phyloP scores from a whole-genome alignment of 2,797 vertebrate species.

The Schizopygopsis pylzovi region DNA sequence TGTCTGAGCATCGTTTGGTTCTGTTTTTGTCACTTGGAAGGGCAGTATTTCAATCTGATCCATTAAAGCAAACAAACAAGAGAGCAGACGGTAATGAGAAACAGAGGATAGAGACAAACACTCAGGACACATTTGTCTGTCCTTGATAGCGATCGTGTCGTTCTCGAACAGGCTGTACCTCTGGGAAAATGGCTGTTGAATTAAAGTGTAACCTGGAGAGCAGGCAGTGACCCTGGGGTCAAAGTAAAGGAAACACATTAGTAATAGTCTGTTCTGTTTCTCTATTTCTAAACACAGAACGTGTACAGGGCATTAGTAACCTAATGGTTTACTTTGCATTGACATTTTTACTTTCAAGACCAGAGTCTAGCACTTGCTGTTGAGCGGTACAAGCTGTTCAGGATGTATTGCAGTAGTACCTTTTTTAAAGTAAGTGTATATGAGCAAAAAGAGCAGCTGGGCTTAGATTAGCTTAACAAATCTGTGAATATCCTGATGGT shows the following conservation, averaged over 20 bases:
- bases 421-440: slow-evolving; percentile 64
- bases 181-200: slow-evolving; percentile 38
- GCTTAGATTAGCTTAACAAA: slow-evolving; percentile 30
- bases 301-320: slow-evolving; percentile 9
- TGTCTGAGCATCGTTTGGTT: not conserved
- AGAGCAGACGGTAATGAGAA: slow-evolving; percentile 51
- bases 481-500: slow-evolving; percentile 41
- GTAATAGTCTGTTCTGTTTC: slow-evolving; percentile 2
- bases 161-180: slow-evolving; percentile 1
- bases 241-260: slow-evolving; percentile 46
- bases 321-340: slow-evolving; percentile 24
- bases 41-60: slow-evolving; percentile 27
- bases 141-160: not conserved
- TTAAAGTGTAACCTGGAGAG: slow-evolving; percentile 20
- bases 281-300: slow-evolving; percentile 38
- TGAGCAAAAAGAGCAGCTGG: slow-evolving; percentile 12
- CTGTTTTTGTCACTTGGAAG: slow-evolving; percentile 19
- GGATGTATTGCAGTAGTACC: slow-evolving; percentile 61
- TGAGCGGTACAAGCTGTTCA: slow-evolving; percentile 54
- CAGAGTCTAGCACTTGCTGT: slow-evolving; percentile 1
- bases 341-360: slow-evolving; percentile 9
- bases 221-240: slow-evolving; percentile 37
- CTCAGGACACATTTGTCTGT: slow-evolving; percentile 22
- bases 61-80: slow-evolving; percentile 34
- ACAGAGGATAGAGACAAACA: slow-evolving; percentile 35